Evolutionary conservation across 2,888 invertebrate genomes (phyloP).

Genomic region (Eurytoma californica): DNA sequence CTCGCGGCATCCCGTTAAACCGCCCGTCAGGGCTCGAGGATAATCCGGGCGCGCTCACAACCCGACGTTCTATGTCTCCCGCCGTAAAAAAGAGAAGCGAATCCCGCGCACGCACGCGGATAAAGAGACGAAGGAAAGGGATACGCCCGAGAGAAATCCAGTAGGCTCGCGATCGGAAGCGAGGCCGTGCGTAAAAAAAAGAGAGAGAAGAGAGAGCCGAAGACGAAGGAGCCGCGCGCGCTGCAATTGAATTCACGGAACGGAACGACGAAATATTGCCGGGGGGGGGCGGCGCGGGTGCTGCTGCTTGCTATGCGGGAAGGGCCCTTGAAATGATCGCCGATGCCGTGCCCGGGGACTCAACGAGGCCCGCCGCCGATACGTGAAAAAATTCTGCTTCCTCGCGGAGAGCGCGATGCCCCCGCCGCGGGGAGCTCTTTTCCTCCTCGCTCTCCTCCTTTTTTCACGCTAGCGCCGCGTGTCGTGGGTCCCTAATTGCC

Average conservation of each 20-base stretch:
- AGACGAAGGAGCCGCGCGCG: slow-evolving; percentile 22
- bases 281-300: background rate
- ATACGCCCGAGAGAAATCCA: background rate
- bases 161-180: slow-evolving; percentile 38
- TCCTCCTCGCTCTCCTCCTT: background rate
- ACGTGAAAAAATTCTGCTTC: slow-evolving; percentile 53
- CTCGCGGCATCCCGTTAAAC: no score
- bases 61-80: no score
- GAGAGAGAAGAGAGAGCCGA: background rate
- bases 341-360: slow-evolving; percentile 49
- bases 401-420: no score
- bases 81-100: no score
- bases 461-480: no score
- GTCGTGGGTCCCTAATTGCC: no score
- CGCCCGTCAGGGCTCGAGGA: no score
- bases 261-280: slow-evolving; percentile 38
- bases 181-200: background rate
- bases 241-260: slow-evolving; percentile 37
- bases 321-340: slow-evolving; percentile 47
- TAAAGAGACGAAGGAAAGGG: background rate
- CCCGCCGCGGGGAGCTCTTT: background rate
- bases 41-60: no score
- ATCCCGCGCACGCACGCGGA: background rate
- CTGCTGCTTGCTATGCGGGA: slow-evolving; percentile 45
- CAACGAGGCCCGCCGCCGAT: slow-evolving; percentile 46